These are phyloP conservation scores for Acanthurus tractus DNA, from an alignment of 2,797 vertebrate genomes.

Conservation along the genomic window DNA sequence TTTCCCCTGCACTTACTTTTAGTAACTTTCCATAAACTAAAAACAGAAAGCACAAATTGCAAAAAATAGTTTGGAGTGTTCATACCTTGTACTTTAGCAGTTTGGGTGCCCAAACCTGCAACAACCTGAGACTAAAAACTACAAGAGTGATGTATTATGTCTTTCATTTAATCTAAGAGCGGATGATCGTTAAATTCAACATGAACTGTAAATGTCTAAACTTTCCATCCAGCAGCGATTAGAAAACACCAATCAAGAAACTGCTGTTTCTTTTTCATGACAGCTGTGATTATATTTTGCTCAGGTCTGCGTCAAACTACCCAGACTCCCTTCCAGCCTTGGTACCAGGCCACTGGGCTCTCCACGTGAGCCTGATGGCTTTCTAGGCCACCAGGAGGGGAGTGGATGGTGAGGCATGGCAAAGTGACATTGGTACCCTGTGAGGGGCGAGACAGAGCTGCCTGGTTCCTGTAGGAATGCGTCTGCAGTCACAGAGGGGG, in stretches of 20 bases:
- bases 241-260: neutral
- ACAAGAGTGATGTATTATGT: slow-evolving; percentile 29
- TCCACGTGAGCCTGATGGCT: slow-evolving; percentile 54
- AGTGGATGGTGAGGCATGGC: slow-evolving; percentile 64
- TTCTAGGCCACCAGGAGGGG: slow-evolving; percentile 79
- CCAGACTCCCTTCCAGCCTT: slow-evolving; percentile 41
- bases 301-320: slow-evolving; percentile 42
- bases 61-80: no score
- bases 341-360: slow-evolving; percentile 40
- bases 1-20: no score
- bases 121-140: no score
- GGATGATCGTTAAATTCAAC: slow-evolving; percentile 23
- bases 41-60: no score
- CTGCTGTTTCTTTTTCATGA: slow-evolving; percentile 20
- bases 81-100: no score
- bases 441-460: slow-evolving; percentile 57
- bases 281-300: slow-evolving; percentile 48
- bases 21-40: no score
- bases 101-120: no score
- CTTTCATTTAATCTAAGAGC: neutral
- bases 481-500: slow-evolving; percentile 22
- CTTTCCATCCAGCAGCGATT: slow-evolving; percentile 10
- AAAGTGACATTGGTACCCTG: slow-evolving; percentile 82
- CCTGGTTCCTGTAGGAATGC: slow-evolving; percentile 46
- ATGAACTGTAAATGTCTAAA: neutral